Conservation (phyloP, 2,888 invertebrate genomes). For the Pollenia labialis region DNA sequence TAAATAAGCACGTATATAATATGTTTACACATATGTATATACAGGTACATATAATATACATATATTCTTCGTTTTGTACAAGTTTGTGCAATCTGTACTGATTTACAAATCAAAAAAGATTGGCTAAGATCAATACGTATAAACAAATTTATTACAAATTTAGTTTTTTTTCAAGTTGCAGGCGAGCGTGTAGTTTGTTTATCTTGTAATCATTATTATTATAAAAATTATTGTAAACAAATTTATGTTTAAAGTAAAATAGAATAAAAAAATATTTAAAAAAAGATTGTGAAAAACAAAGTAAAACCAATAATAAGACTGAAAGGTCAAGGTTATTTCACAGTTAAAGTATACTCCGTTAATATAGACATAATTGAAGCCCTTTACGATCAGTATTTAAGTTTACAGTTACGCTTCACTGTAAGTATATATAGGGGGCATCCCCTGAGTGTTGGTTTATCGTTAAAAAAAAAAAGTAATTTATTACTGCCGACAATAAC, state of each 20-base stretch:
- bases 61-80: background rate
- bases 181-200: slow-evolving; percentile 32
- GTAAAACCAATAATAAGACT: background rate
- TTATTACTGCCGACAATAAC: background rate
- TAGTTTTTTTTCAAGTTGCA: slow-evolving; percentile 4
- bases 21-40: background rate
- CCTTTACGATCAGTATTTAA: background rate
- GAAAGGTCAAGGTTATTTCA: slow-evolving; percentile 6
- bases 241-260: background rate
- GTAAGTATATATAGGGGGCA: too few species aligned
- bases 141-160: background rate
- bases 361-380: too few species aligned
- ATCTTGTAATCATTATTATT: background rate
- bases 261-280: background rate
- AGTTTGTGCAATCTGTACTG: too few species aligned
- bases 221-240: slow-evolving; percentile 7
- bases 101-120: background rate
- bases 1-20: background rate
- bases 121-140: slow-evolving; percentile 19
- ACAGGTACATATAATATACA: background rate
- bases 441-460: too few species aligned
- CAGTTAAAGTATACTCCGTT: too few species aligned
- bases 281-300: background rate
- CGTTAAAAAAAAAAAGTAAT: too few species aligned
- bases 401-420: background rate